Evolutionary conservation across 2,113 vertebrate species (phyloP).

Genomic region (Smithornis capensis): DNA sequence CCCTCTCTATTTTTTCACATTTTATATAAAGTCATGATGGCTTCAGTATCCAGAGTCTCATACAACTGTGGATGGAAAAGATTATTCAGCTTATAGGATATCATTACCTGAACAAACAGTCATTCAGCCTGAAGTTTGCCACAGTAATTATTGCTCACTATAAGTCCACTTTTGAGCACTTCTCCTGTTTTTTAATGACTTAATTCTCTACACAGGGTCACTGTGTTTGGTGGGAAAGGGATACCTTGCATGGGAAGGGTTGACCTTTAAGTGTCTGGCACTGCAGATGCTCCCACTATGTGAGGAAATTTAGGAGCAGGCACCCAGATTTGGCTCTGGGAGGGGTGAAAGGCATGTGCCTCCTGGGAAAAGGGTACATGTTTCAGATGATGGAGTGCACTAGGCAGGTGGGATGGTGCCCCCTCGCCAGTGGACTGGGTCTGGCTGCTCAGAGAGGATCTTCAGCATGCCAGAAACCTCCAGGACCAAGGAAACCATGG

Average conservation of each 20-base stretch:
- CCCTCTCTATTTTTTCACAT: background rate
- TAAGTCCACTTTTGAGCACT: background rate
- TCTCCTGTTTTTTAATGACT: background rate
- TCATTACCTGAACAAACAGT: background rate
- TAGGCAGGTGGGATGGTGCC: accelerated
- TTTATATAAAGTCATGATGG: background rate
- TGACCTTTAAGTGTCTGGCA: accelerated
- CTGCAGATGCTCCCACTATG: accelerated
- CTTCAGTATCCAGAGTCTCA: background rate
- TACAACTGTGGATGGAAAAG: background rate
- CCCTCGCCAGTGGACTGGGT: background rate
- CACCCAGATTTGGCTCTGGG: accelerated
- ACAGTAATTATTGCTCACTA: background rate
- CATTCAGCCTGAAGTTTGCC: background rate
- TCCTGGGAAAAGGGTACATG: accelerated
- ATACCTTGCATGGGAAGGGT: accelerated
- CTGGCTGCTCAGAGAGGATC: accelerated
- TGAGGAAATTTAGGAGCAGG: background rate
- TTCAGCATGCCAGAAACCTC: accelerated
- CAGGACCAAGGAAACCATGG: accelerated
- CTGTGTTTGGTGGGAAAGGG: accelerated
- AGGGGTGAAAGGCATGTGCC: accelerated
- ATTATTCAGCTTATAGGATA: background rate
- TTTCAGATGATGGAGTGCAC: accelerated
- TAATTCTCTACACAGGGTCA: accelerated